Conservation (phyloP, 2,888 invertebrate genomes). For the Omphaloscelis lunosa region DNA sequence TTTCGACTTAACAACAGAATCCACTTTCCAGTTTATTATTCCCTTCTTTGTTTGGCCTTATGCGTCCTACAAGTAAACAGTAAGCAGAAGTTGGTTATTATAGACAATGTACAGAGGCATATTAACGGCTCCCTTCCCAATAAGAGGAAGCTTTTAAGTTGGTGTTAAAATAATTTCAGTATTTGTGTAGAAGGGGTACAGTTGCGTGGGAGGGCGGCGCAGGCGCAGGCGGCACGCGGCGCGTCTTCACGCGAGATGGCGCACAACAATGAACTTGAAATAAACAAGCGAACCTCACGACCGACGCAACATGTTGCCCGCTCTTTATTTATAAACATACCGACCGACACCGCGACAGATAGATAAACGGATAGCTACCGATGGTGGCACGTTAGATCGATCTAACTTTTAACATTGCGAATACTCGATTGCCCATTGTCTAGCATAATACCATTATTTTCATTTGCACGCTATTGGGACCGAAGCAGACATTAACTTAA, state of each 20-base stretch:
- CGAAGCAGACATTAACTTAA: not conserved
- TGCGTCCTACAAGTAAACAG: slow-evolving; percentile 34
- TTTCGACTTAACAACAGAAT: slow-evolving; percentile 26
- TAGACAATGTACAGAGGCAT: slow-evolving; percentile 31
- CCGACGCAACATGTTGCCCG: slow-evolving; percentile 60
- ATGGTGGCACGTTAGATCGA: slow-evolving; percentile 34
- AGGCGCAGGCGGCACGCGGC: slow-evolving; percentile 44
- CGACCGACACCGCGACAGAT: slow-evolving; percentile 60
- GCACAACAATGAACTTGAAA: slow-evolving; percentile 74
- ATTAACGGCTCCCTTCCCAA: slow-evolving; percentile 39
- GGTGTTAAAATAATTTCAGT: slow-evolving; percentile 66
- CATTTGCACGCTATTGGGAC: not conserved
- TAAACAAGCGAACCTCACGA: slow-evolving; percentile 63
- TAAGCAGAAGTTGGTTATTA: slow-evolving; percentile 25
- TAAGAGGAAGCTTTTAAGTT: slow-evolving; percentile 55
- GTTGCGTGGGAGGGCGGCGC: slow-evolving; percentile 66
- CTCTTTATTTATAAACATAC: slow-evolving; percentile 70
- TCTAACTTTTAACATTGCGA: slow-evolving; percentile 39
- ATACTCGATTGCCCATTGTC: slow-evolving; percentile 31
- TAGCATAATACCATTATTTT: slow-evolving; percentile 32
- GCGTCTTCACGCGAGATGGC: slow-evolving; percentile 63
- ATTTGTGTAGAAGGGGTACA: slow-evolving; percentile 55
- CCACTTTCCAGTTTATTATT: slow-evolving; percentile 45
- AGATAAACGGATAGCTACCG: slow-evolving; percentile 57
- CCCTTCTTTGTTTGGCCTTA: slow-evolving; percentile 15